Percentiles rank a stretch among this genome's conserved stretches.
These are phyloP conservation scores for Torymus tubicola DNA, from an alignment of 2,888 invertebrate genomes.

Conservation along the genomic window DNA sequence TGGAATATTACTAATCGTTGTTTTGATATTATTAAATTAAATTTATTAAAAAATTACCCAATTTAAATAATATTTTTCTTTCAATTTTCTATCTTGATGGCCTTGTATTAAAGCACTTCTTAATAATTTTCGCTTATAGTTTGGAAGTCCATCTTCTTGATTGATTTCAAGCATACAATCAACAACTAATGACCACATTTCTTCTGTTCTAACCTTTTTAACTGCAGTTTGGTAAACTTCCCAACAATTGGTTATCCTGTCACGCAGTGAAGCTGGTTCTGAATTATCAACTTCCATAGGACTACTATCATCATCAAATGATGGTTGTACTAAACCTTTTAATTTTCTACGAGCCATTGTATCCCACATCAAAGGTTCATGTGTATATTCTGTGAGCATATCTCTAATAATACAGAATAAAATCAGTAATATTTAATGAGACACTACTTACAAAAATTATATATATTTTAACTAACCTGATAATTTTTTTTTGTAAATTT, in stretches of 20 bases:
- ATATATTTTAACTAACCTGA: conserved; percentile 68
- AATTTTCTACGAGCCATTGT: conserved; percentile 80
- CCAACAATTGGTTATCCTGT: conserved; percentile 77
- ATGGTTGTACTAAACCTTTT: conserved; percentile 75
- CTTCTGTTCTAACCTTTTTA: conserved; percentile 76
- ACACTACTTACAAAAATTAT: too few species aligned
- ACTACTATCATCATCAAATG: conserved; percentile 59
- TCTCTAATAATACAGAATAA: conserved; percentile 68
- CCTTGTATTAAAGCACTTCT: conserved; percentile 78
- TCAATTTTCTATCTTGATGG: conserved; percentile 76
- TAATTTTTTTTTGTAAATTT: conserved; percentile 79
- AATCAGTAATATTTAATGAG: neutral
- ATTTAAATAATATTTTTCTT: conserved; percentile 77
- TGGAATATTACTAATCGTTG: neutral
- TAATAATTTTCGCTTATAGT: conserved; percentile 77
- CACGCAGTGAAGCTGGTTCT: conserved; percentile 71
- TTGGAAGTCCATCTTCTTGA: conserved; percentile 76
- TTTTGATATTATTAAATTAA: neutral
- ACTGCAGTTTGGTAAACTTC: conserved; percentile 78
- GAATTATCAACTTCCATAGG: conserved; percentile 64
- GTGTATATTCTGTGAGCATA: conserved; percentile 77
- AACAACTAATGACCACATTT: conserved; percentile 80
- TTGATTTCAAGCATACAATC: conserved; percentile 79
- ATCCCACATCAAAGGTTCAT: conserved; percentile 80
- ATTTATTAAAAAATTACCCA: conserved; percentile 70